Evolutionary conservation across 2,113 vertebrate species (phyloP), one percentile per base, ranked within the genome.

Genomic region (Pagrus major): DNA sequence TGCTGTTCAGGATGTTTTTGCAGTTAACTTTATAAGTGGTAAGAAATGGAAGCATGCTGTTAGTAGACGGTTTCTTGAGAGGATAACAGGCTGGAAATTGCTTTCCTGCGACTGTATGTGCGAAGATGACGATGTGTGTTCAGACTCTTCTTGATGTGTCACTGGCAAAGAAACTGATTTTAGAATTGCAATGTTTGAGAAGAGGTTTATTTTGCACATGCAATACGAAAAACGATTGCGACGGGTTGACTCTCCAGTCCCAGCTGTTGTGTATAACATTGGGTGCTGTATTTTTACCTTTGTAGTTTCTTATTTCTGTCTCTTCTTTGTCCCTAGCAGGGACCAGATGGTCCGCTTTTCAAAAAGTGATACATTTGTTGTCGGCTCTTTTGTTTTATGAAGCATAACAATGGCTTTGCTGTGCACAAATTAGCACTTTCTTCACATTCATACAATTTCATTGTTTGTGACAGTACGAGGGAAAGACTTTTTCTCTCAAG

Each of bases 261-360:
- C 47, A 44, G 63, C 49, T 76, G 54, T 42, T 69, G 49, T 59
- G 49, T 0, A 16, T 8, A 18, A 2, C 23, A n/a, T 80, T 63
- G 76, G 33, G 42, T 54, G 27, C 44, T 66, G 76, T 73, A 37
- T 58, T 71, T n/a, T 54, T 51, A 58, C 15, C 4, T 64, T 81
- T 46, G 25, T 56, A 63, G 65, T 46, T 35, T 52, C 42, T 33
- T 41, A 56, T 71, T 64, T 58, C 39, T 21, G 31, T 42, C 27
- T 44, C 41, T 51, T 56, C 15, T 84, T 81, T 78, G 66, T 90
- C 76, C 77, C 59, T 21, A 49, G 51, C 42, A 33, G 47, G 71
- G 63, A 83, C 71, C 81, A 89, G 80, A 89, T 90, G 83, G 80
- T 58, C 69, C 3, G 6, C n/a, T 72, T 87, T 76, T 77, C 60